These are phyloP conservation scores for Recurvirostra avosetta DNA, from an alignment of 2,113 vertebrate species.

Conservation along the genomic window DNA sequence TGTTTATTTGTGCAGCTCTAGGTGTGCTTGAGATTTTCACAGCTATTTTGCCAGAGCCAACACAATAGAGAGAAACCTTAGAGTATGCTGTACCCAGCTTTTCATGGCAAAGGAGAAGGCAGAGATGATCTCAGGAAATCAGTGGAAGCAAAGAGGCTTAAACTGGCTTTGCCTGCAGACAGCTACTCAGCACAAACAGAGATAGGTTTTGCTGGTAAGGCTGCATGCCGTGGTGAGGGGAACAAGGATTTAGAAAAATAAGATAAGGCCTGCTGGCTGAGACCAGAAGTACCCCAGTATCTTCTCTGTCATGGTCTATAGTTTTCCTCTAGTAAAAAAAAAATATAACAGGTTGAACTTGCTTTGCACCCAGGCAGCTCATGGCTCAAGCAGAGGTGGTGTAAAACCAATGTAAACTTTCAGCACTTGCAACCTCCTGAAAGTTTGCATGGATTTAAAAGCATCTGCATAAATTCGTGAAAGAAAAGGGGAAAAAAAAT, in stretches of 20 bases:
- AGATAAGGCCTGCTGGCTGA: not conserved
- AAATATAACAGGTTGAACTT: not conserved
- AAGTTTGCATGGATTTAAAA: not conserved
- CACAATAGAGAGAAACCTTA: not conserved
- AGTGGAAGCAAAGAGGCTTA: not conserved
- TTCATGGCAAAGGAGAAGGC: not conserved
- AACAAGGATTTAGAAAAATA: not conserved
- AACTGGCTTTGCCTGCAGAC: not conserved
- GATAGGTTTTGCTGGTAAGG: not conserved
- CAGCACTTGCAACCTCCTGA: not conserved
- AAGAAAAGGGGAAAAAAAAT: not conserved
- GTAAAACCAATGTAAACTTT: not conserved
- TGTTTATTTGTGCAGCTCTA: not conserved
- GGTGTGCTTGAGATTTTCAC: not conserved
- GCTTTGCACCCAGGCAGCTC: not conserved
- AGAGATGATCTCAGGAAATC: not conserved
- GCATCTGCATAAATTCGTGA: not conserved
- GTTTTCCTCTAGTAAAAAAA: not conserved
- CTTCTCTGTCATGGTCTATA: not conserved
- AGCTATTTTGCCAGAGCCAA: not conserved
- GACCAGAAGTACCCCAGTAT: not conserved
- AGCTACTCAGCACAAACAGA: not conserved
- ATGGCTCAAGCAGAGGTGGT: not conserved
- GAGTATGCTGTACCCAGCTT: not conserved
- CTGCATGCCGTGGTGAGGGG: accelerated